phyloP scores from a whole-genome alignment of 2,797 vertebrate genomes.

The Simalia tracyae region DNA sequence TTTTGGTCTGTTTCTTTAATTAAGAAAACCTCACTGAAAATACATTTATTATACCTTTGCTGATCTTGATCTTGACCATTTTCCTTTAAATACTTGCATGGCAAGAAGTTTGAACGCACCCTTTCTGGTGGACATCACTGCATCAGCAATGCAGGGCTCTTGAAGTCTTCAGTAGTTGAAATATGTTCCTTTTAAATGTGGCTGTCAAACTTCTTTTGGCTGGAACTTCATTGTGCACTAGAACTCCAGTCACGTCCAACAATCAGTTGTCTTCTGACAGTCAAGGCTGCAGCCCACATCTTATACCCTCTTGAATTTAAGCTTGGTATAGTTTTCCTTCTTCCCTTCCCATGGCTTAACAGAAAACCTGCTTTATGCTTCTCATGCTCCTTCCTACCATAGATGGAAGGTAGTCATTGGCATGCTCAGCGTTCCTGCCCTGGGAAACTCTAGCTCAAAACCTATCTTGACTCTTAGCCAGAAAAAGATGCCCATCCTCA shows the following conservation, averaged over 20 bases:
- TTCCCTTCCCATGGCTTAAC: not conserved
- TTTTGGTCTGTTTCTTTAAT: not conserved
- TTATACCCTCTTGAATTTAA: not conserved
- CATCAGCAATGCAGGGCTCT: not conserved
- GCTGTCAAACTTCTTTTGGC: not conserved
- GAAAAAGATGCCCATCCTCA: not conserved
- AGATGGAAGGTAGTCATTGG: not conserved
- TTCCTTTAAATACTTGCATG: not conserved
- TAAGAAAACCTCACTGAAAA: not conserved
- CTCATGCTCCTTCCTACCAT: not conserved
- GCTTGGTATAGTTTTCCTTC: not conserved
- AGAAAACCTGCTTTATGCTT: not conserved
- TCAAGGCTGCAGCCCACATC: not conserved
- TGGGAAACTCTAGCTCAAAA: not conserved
- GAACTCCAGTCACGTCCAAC: not conserved
- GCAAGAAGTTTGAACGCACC: not conserved
- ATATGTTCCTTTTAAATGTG: not conserved
- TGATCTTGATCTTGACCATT: not conserved
- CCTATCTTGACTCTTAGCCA: not conserved
- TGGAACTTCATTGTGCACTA: not conserved
- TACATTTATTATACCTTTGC: not conserved
- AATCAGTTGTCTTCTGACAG: not conserved
- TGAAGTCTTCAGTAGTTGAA: not conserved
- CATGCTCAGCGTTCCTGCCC: not conserved
- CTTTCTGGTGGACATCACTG: not conserved